phyloP scores from a whole-genome alignment of 2,888 invertebrate species.

The Papilio demoleus region DNA sequence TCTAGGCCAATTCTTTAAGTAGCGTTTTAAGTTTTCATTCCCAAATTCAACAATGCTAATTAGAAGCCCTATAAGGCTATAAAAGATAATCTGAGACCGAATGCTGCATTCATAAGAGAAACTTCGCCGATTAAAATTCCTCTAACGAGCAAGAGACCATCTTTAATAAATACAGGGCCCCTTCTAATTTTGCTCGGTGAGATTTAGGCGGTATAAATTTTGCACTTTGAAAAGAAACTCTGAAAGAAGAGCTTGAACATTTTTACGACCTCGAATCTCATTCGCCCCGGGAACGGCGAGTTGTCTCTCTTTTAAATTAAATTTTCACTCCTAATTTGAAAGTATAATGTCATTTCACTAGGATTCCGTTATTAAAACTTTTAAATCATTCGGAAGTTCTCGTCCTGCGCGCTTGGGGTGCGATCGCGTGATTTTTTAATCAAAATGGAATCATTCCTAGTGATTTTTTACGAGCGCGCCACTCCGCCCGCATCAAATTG shows the following conservation, averaged over 20 bases:
- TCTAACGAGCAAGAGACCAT: conserved; percentile 78
- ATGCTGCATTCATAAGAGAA: conserved; percentile 80
- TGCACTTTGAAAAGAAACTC: conserved; percentile 81
- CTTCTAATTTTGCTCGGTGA: conserved; percentile 80
- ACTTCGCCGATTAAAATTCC: conserved; percentile 81
- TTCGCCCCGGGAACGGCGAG: conserved; percentile 77
- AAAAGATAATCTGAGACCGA: conserved; percentile 77
- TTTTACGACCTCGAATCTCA: conserved; percentile 80
- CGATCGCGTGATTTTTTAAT: conserved; percentile 81
- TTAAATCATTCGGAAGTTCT: conserved; percentile 82
- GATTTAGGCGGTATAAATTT: conserved; percentile 81
- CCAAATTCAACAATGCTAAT: conserved; percentile 74
- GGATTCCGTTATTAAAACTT: conserved; percentile 84
- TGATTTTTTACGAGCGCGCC: conserved; percentile 82
- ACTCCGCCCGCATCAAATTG: conserved; percentile 77
- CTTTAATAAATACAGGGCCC: conserved; percentile 80
- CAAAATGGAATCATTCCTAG: conserved; percentile 82
- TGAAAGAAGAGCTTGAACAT: conserved; percentile 81
- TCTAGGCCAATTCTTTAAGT: conserved; percentile 52
- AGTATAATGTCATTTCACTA: conserved; percentile 85
- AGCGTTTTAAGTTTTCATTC: conserved; percentile 70
- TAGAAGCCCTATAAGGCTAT: conserved; percentile 76
- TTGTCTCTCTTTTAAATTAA: conserved; percentile 84
- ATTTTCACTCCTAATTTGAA: conserved; percentile 85
- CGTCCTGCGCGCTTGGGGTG: conserved; percentile 71